Evolutionary conservation across 2,113 vertebrate genomes (phyloP).

Genomic region (Ahaetulla prasina): DNA sequence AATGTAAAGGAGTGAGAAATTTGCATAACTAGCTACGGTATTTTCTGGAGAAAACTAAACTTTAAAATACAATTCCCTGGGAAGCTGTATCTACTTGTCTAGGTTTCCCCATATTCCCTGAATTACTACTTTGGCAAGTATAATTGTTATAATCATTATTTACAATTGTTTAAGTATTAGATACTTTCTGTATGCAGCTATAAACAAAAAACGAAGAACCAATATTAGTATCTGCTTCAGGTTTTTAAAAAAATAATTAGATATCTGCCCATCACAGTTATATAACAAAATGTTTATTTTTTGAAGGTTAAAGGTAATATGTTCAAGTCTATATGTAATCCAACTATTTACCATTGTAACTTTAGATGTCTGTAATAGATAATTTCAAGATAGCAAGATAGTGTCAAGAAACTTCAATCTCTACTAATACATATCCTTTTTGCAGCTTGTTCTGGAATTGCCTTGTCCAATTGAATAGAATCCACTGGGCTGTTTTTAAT

Average conservation of each 20-base stretch:
- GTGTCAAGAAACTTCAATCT: background rate
- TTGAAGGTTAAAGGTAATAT: background rate
- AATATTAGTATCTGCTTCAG: background rate
- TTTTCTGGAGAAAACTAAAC: background rate
- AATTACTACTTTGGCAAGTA: background rate
- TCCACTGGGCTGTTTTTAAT: conserved; percentile 37
- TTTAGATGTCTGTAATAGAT: background rate
- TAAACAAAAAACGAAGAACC: background rate
- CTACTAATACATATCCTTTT: conserved; percentile 56
- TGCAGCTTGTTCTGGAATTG: conserved; percentile 53
- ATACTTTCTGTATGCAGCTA: background rate
- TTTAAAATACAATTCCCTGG: background rate
- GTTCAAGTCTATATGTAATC: background rate
- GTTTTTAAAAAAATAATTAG: background rate
- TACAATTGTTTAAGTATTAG: background rate
- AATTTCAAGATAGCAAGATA: background rate
- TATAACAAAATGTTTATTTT: background rate
- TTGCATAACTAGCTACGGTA: background rate
- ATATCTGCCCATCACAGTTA: background rate
- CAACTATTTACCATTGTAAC: background rate
- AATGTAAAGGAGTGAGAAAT: background rate
- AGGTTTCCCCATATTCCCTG: background rate
- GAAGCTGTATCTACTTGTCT: background rate
- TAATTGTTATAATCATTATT: background rate
- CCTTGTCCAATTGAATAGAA: conserved; percentile 55